phyloP scores from a whole-genome alignment of 1,140 invertebrate species.

The Magallana angulata region DNA sequence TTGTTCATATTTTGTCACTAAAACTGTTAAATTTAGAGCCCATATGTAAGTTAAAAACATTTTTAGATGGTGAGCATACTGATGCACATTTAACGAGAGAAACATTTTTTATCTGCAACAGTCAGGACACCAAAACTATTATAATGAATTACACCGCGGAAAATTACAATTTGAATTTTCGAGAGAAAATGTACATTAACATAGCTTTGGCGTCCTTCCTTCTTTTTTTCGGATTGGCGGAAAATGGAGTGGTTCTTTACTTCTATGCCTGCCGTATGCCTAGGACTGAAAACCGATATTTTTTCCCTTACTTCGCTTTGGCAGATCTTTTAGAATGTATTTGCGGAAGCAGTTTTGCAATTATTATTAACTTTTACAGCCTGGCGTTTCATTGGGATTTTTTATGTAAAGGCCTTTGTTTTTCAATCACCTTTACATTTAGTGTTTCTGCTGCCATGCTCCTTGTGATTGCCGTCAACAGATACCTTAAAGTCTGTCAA shows the following conservation, averaged over 20 bases:
- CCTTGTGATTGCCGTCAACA: constrained; percentile 43
- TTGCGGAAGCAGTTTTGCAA: constrained; percentile 4
- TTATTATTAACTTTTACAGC: constrained; percentile 40
- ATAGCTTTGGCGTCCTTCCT: neutral
- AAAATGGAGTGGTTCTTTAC: constrained; percentile 36
- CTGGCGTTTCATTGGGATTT: constrained; percentile 33
- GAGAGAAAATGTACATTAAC: too few relatives aligned
- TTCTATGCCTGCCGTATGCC: constrained; percentile 46
- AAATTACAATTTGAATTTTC: too few relatives aligned
- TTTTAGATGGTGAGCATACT: neutral
- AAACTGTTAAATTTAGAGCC: too few relatives aligned
- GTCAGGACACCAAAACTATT: neutral
- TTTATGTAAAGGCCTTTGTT: constrained; percentile 50
- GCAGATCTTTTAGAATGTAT: constrained; percentile 13
- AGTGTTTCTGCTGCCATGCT: constrained; percentile 43
- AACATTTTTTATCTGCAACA: too few relatives aligned
- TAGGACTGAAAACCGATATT: constrained; percentile 45
- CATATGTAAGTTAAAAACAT: too few relatives aligned
- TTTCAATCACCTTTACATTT: constrained; percentile 32
- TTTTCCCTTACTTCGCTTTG: constrained; percentile 46
- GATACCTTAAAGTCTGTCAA: constrained; percentile 54
- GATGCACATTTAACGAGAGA: too few relatives aligned
- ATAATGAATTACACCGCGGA: too few relatives aligned
- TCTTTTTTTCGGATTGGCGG: constrained; percentile 35
- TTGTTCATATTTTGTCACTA: too few relatives aligned